These are phyloP conservation scores for Papilio polyxenes DNA, from an alignment of 1,140 invertebrate species.

Conservation along the genomic window DNA sequence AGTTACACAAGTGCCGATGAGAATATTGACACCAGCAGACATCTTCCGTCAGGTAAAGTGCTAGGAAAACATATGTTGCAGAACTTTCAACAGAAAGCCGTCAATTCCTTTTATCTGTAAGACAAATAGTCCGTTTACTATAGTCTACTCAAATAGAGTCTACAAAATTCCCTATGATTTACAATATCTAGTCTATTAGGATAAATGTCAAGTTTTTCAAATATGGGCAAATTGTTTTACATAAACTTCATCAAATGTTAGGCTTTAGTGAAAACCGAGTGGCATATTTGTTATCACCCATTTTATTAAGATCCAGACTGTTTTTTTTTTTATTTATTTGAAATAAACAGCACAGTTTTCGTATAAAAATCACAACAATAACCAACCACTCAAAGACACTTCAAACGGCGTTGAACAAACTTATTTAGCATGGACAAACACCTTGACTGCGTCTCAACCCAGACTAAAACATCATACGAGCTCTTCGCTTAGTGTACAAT, in stretches of 20 bases:
- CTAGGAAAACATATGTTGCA: constrained; percentile 29
- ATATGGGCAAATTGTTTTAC: neutral
- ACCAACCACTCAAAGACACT: constrained; percentile 12
- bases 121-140: neutral
- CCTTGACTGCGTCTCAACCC: neutral
- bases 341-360: neutral
- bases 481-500: neutral
- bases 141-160: neutral
- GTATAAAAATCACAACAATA: neutral
- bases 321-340: neutral
- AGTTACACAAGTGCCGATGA: constrained; percentile 33
- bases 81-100: constrained; percentile 39
- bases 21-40: constrained; percentile 38
- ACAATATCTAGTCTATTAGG: neutral
- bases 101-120: constrained; percentile 18
- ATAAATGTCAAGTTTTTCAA: neutral
- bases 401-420: constrained; percentile 4
- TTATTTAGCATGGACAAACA: constrained; percentile 30
- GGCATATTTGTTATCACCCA: neutral
- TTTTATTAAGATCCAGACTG: neutral
- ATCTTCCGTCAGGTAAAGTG: constrained; percentile 38
- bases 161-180: neutral
- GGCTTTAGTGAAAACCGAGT: neutral
- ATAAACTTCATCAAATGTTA: neutral
- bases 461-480: neutral